These are phyloP conservation scores for Nothoprocta pentlandii DNA, from an alignment of 2,113 vertebrate genomes.

Conservation along the genomic window DNA sequence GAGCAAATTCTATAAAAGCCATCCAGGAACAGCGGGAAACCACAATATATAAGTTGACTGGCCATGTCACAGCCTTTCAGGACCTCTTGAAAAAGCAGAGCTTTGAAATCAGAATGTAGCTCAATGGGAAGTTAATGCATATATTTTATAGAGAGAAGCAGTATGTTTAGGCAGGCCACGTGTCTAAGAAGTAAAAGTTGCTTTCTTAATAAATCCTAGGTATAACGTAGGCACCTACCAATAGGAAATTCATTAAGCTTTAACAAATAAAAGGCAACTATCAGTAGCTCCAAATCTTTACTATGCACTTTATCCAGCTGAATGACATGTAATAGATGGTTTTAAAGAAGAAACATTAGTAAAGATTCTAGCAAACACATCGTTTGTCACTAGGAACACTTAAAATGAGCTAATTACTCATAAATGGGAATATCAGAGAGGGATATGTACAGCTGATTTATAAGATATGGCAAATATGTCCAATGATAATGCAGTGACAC, in stretches of 20 bases:
- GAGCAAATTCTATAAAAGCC: not conserved
- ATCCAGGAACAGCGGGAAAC: not conserved
- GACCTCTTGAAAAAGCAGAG: not conserved
- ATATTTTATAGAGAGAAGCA: not conserved
- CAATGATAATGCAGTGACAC: not conserved
- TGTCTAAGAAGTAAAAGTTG: not conserved
- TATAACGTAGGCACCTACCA: not conserved
- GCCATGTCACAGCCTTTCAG: not conserved
- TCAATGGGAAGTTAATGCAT: not conserved
- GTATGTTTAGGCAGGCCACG: not conserved
- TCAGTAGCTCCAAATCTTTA: not conserved
- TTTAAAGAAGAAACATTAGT: not conserved
- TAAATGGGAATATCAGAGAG: not conserved
- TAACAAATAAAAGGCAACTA: not conserved
- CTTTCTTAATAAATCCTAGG: not conserved
- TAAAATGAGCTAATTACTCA: not conserved
- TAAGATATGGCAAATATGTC: not conserved
- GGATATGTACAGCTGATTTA: accelerated
- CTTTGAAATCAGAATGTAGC: not conserved
- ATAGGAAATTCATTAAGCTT: not conserved
- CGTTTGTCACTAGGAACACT: not conserved
- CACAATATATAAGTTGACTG: not conserved
- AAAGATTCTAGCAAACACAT: not conserved
- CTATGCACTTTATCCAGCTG: not conserved
- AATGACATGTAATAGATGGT: not conserved